Conservation (phyloP, 2,797 vertebrate species). For the Smutsia temminckii region DNA sequence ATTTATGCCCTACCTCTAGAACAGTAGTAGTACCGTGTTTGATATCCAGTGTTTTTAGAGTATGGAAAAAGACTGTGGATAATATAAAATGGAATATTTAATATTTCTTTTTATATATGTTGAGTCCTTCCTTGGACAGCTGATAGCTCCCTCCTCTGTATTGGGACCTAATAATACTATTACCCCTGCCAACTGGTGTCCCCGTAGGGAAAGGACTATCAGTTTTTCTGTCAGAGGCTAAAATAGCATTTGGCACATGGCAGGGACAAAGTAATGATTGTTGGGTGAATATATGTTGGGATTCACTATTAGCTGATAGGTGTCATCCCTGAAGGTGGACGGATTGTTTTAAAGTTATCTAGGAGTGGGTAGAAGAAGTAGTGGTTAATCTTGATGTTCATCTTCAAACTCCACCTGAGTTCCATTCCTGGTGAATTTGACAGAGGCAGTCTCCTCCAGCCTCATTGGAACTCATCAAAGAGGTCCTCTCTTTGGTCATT, state of each 20-base stretch:
- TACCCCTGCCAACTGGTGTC: neutral
- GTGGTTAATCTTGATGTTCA: neutral
- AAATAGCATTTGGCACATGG: neutral
- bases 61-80: neutral
- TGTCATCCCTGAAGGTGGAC: neutral
- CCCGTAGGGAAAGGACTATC: neutral
- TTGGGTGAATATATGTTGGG: slow-evolving; percentile 3
- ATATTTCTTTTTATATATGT: slow-evolving; percentile 12
- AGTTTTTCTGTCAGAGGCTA: slow-evolving; percentile 6
- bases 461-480: neutral
- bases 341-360: neutral
- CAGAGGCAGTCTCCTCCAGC: neutral
- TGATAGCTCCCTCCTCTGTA: neutral
- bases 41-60: neutral
- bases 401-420: neutral
- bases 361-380: neutral
- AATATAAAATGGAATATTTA: slow-evolving; percentile 5
- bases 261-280: neutral
- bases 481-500: neutral
- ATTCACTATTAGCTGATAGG: neutral
- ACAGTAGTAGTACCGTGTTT: neutral
- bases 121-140: neutral
- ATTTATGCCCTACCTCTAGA: neutral
- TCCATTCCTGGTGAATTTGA: neutral
- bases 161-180: neutral